These are phyloP conservation scores for Nomia melanderi DNA, from an alignment of 1,140 invertebrate species.

Conservation along the genomic window DNA sequence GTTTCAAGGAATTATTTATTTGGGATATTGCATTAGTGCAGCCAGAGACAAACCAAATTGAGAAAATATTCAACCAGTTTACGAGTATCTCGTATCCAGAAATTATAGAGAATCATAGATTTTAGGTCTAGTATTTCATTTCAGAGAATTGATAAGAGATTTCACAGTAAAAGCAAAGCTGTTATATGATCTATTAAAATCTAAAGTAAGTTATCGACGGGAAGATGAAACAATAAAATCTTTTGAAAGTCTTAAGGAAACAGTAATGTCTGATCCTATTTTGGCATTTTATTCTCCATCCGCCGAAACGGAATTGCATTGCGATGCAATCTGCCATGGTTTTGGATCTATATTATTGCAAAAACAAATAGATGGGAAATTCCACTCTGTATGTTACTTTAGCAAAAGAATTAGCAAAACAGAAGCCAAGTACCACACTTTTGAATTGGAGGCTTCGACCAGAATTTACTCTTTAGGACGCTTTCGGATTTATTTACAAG, in stretches of 20 bases:
- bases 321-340: background rate
- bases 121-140: background rate
- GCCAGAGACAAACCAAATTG: background rate
- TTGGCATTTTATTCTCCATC: background rate
- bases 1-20: background rate
- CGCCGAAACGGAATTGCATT: background rate
- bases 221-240: background rate
- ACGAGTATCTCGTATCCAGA: background rate
- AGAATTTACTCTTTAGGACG: background rate
- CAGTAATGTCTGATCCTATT: background rate
- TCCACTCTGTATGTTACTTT: background rate
- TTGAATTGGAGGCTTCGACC: background rate
- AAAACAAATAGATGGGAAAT: background rate
- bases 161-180: conserved; percentile 48
- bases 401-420: background rate
- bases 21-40: background rate
- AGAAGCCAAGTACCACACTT: background rate
- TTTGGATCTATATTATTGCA: background rate
- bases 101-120: conserved; percentile 4
- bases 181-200: conserved; percentile 45
- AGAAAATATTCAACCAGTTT: background rate
- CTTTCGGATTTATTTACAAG: conserved; percentile 28
- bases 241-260: background rate
- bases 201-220: background rate
- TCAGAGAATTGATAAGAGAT: conserved; percentile 5